Evolutionary conservation across 1,140 invertebrate species (phyloP).

Genomic region (Drosophila equinoxialis): DNA sequence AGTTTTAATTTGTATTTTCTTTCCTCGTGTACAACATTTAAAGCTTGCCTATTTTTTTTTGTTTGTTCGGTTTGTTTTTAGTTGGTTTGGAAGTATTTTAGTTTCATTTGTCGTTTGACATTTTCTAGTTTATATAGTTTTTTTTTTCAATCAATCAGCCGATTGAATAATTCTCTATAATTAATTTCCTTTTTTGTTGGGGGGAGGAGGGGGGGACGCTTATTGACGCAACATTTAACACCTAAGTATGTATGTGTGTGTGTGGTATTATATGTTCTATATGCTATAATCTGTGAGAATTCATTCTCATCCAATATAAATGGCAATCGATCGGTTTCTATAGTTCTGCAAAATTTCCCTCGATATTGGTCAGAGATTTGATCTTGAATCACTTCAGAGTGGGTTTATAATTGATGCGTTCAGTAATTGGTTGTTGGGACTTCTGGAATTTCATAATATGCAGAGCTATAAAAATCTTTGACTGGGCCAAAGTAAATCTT

Average conservation of each 20-base stretch:
- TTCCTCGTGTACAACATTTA: constrained; percentile 70
- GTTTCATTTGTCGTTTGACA: constrained; percentile 5
- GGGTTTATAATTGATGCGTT: too few species aligned
- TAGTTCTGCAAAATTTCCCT: constrained; percentile 8
- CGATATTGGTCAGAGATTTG: constrained; percentile 4
- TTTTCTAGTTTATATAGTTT: constrained; percentile 15
- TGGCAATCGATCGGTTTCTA: constrained; percentile 18
- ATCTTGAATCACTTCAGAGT: too few species aligned
- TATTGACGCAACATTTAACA: constrained; percentile 74
- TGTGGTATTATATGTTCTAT: neutral
- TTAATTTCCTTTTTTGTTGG: constrained; percentile 35
- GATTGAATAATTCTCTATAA: constrained; percentile 31
- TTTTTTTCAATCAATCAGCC: constrained; percentile 4
- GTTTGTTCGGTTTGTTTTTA: constrained; percentile 7
- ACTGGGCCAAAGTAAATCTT: neutral
- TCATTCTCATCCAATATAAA: constrained; percentile 8
- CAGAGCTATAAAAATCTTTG: constrained; percentile 7
- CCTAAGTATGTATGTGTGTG: constrained; percentile 21
- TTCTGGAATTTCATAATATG: neutral
- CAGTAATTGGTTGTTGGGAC: too few species aligned
- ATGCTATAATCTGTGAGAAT: constrained; percentile 2
- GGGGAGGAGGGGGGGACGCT: constrained; percentile 30
- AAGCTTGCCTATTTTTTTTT: constrained; percentile 67
- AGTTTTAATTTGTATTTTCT: constrained; percentile 7
- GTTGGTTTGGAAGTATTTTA: constrained; percentile 18